phyloP scores from a whole-genome alignment of 2,797 vertebrate species.

The Scarus forsteni region DNA sequence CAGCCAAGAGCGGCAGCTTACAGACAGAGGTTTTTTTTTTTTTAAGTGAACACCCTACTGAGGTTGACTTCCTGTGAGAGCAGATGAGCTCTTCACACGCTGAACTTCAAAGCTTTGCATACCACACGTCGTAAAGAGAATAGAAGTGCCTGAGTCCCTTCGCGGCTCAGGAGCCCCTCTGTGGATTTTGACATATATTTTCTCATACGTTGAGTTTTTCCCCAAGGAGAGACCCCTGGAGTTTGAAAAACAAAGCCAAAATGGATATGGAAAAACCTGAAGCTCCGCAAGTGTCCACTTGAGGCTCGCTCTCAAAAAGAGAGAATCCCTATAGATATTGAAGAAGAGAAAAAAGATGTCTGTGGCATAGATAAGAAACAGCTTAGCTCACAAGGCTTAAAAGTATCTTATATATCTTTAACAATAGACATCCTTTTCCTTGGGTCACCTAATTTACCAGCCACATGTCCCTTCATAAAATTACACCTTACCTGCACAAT shows the following conservation, averaged over 20 bases:
- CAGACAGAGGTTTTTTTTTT: constrained; percentile 54
- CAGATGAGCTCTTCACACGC: constrained; percentile 41
- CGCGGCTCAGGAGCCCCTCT: constrained; percentile 11
- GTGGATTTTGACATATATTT: constrained; percentile 16
- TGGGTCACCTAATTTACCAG: no score
- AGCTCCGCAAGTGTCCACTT: background rate
- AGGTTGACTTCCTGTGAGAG: constrained; percentile 73
- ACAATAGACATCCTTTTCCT: no score
- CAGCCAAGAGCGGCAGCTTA: constrained; percentile 47
- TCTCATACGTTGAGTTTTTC: background rate
- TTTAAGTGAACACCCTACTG: constrained; percentile 67
- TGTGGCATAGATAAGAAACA: no score
- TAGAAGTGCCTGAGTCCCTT: constrained; percentile 46
- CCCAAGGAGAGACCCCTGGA: background rate
- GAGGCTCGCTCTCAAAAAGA: no score
- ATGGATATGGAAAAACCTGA: no score
- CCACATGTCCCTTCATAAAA: no score
- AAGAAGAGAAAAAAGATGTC: no score
- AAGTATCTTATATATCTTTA: no score
- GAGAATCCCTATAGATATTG: no score
- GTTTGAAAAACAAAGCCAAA: no score
- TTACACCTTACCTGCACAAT: no score
- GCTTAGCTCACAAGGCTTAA: no score
- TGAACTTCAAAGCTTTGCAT: constrained; percentile 62
- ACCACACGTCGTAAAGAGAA: constrained; percentile 42